Evolutionary conservation across 2,888 invertebrate species (phyloP), one percentile per base, ranked within the genome.

Genomic region (Punctoribates punctum): DNA sequence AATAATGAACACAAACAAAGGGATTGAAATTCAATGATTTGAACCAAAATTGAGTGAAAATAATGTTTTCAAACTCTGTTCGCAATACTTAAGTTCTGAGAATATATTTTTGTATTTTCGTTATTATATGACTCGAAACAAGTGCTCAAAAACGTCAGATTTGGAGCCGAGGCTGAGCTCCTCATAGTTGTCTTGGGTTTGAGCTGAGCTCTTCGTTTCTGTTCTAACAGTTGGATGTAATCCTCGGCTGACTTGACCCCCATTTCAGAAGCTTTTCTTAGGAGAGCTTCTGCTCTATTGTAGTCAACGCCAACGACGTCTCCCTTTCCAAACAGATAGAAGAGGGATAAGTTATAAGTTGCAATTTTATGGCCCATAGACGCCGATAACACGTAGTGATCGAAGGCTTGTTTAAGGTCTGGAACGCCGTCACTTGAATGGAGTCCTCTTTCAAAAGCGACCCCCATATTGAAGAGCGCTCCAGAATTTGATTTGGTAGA

Each of bases 391-490:
- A 67, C 34, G 46, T 77, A 77, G 20, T 73, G 74, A 29, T 74
- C 27, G 29, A 34, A 73, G 8, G 77, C 77, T 4, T 11, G 13
- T 20, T 48, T 73, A n/a, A 74, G n/a, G 38, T 77, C 74, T 13
- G 51, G 48, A 25, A 17, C 17, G 8, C 34, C 77, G 27, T 70
- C 67, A 23, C n/a, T 51, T 27, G 74, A 62, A 38, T 74, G 34
- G 6, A 17, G 20, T 1, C 77, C 77, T 25, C 48, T 74, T 57
- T 77, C 77, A 25, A 67, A 77, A 9, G 74, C 77, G 13, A 77
- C 74, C 25, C 77, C 77, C 67, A 77, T 46, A 57, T 77, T 77
- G n/a, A 77, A 77, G 15, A 77, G 46, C 11, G 77, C 77, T 27
- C 29, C 38, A 2, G 77, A 27, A 42, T 23, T 67, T 6, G 38